Base-by-base conservation (phyloP, 2,888 invertebrate genomes). In the Hemicrepidius hirtus region DNA sequence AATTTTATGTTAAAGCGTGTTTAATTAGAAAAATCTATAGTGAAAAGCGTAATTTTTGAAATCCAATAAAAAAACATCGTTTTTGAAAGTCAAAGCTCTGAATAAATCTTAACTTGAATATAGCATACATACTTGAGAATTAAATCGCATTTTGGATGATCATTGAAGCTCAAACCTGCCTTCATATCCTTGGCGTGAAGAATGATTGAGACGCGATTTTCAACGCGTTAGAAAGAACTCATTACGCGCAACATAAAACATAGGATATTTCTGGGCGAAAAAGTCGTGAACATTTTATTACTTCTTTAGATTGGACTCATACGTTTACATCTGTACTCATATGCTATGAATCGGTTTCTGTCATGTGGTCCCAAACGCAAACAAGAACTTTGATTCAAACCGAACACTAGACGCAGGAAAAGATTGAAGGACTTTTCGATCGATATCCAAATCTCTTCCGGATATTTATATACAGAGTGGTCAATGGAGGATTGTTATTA, bases 131-230 rank as follows among this genome's bases (percentile, higher is more conserved):
- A 13, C 4, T 40, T n/a, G n/a, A 13, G 13, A 40, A 40, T 40
- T 40, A n/a, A 40, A 40, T n/a, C n/a, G 13, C 40, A 32, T 46
- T 18, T 46, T 18, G 3, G 46, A 46, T 18, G 20, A 10, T 46
- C 16, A 18, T 46, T 46, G 32, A 32, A 32, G 32, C 32, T 7
- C 4, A 32, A 32, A 32, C 32, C 32, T 32, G 20, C 18, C 46
- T 13, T 62, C 44, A 62, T 41, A 71, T 73, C 32, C 49, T 35
- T 49, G 68, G 46, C 68, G 68, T 18, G 44, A 44, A 44, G 37
- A 40, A 57, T 57, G 60, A 62, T 57, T 32, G 60, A 62, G 60
- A 41, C 21, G n/a, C 24, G 18, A 44, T 24, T 62, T 44, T 32
- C 12, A 62, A 62, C 21, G 24, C 44, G 37, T 44, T 28, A 18